These are phyloP conservation scores for Stichopus horrens DNA, from an alignment of 53 echinoderm and acorn worm species.

Conservation along the genomic window DNA sequence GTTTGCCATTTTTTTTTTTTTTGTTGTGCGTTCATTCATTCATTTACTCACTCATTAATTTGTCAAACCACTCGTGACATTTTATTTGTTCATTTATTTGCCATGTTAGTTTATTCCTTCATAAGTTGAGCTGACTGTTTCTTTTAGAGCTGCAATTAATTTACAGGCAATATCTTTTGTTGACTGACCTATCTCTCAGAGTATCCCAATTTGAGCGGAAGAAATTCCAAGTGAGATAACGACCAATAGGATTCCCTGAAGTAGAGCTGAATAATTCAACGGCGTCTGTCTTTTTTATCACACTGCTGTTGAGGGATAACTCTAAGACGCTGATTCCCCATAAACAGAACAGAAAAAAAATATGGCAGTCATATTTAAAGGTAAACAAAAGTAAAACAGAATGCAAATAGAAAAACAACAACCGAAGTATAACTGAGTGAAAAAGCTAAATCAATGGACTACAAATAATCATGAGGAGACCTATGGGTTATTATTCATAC, in stretches of 20 bases:
- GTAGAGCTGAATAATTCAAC: constrained; percentile 69
- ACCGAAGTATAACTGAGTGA: too few relatives aligned
- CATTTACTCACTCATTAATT: too few relatives aligned
- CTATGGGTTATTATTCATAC: too few relatives aligned
- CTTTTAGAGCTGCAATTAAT: not conserved
- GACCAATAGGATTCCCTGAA: constrained; percentile 69
- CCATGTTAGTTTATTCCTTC: too few relatives aligned
- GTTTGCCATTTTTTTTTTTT: too few relatives aligned
- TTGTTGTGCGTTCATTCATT: too few relatives aligned
- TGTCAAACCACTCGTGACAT: too few relatives aligned
- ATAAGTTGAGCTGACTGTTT: too few relatives aligned
- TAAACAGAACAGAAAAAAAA: not conserved
- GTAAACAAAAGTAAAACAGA: not conserved
- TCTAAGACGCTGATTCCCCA: constrained; percentile 55
- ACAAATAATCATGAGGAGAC: too few relatives aligned
- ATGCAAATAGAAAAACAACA: constrained; percentile 3
- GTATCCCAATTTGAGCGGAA: constrained; percentile 82
- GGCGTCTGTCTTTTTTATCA: constrained; percentile 55
- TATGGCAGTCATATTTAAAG: not conserved
- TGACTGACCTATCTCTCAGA: constrained; percentile 66
- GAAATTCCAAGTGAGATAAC: constrained; percentile 85
- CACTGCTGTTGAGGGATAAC: constrained; percentile 54
- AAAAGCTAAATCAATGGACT: too few relatives aligned
- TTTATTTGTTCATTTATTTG: too few relatives aligned
- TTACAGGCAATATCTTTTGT: not conserved